phyloP scores from a whole-genome alignment of 2,888 invertebrate genomes.

The Athripsodes cinereus region DNA sequence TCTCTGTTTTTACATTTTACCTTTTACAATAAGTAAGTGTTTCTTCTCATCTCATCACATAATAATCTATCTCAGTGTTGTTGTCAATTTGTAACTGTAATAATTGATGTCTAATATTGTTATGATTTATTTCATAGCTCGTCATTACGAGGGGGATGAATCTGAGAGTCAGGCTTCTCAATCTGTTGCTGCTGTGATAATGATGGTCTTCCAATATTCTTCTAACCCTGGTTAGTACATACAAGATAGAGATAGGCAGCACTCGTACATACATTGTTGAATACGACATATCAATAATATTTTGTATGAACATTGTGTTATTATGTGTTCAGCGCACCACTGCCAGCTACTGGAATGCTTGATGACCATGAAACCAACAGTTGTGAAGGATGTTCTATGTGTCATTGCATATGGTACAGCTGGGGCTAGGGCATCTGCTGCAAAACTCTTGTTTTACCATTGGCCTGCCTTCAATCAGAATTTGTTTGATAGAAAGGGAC shows the following conservation, averaged over 20 bases:
- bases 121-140: constrained; percentile 43
- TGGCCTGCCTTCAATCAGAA: constrained; percentile 98
- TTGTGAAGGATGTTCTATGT: constrained; percentile 88
- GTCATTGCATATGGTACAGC: constrained; percentile 96
- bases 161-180: constrained; percentile 76
- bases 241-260: not conserved
- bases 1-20: constrained; percentile 91
- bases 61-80: too few relatives aligned
- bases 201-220: constrained; percentile 97
- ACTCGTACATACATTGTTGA: not conserved
- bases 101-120: not conserved
- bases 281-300: too few relatives aligned
- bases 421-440: constrained; percentile 89
- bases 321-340: constrained; percentile 84
- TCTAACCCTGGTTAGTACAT: constrained; percentile 70
- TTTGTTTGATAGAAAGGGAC: constrained; percentile 81
- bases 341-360: constrained; percentile 93
- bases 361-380: constrained; percentile 87
- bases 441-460: constrained; percentile 95
- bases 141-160: constrained; percentile 63
- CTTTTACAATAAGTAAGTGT: constrained; percentile 84
- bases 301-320: not conserved
- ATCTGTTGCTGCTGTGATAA: constrained; percentile 87
- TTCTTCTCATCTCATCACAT: not conserved
- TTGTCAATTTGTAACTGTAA: too few relatives aligned